Evolutionary conservation across 2,797 vertebrate species (phyloP).

Genomic region (Typhlichthys eigenmanni): DNA sequence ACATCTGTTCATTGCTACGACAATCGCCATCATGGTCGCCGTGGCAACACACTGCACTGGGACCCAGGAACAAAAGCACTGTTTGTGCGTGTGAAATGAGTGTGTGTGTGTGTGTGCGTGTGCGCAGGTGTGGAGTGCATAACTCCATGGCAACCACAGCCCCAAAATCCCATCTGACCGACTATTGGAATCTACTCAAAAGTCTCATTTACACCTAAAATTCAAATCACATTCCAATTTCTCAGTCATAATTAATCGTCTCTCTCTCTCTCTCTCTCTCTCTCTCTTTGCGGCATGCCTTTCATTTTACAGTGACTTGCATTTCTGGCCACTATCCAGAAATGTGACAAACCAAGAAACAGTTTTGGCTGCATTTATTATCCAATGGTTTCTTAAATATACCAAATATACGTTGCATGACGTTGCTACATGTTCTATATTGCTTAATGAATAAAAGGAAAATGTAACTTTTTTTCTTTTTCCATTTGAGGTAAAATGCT

Average conservation of each 20-base stretch:
- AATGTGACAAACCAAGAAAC: too few relatives aligned
- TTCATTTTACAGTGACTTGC: not conserved
- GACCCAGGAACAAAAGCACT: not conserved
- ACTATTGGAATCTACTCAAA: conserved; percentile 2
- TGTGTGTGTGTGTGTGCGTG: not conserved
- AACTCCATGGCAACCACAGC: not conserved
- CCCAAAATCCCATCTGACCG: not conserved
- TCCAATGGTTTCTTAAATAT: too few relatives aligned
- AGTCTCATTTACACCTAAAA: conserved; percentile 3
- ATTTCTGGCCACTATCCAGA: too few relatives aligned
- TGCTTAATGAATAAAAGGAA: too few relatives aligned
- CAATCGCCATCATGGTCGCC: not conserved
- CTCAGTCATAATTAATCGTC: not conserved
- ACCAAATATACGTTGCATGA: too few relatives aligned
- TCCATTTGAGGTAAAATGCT: too few relatives aligned
- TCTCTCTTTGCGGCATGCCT: not conserved
- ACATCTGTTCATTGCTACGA: conserved; percentile 7
- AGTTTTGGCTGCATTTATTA: too few relatives aligned
- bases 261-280: too few relatives aligned
- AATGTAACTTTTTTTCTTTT: too few relatives aligned
- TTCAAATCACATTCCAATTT: not conserved
- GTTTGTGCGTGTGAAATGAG: not conserved
- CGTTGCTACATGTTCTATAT: too few relatives aligned
- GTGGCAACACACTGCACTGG: conserved; percentile 7
- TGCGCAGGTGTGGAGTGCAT: conserved; percentile 5